Evolutionary conservation across 2,888 invertebrate species (phyloP).

Genomic region (Xanthorhoe spadicearia): DNA sequence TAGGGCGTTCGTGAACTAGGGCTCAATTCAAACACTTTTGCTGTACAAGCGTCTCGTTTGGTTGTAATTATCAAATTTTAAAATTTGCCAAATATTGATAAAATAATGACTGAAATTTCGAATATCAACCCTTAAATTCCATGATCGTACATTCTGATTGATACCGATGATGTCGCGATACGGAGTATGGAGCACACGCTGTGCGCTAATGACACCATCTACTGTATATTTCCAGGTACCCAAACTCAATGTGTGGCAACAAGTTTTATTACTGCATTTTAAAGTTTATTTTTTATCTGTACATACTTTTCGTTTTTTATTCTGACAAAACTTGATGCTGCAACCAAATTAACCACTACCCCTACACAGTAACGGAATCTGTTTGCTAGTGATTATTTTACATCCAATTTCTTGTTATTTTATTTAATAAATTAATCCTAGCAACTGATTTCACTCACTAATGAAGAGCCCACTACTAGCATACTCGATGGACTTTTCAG

Average conservation of each 20-base stretch:
- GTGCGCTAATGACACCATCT: conserved; percentile 74
- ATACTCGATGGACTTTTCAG: conserved; percentile 83
- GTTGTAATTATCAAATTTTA: not conserved
- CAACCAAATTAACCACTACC: conserved; percentile 57
- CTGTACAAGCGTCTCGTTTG: conserved; percentile 11
- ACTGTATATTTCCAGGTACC: conserved; percentile 81
- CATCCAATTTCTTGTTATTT: conserved; percentile 11
- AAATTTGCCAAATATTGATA: conserved; percentile 4
- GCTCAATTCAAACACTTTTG: conserved; percentile 21
- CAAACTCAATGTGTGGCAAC: conserved; percentile 66
- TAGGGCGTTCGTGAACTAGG: conserved; percentile 58
- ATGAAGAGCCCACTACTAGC: conserved; percentile 72
- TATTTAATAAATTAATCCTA: conserved; percentile 41
- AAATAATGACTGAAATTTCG: conserved; percentile 12
- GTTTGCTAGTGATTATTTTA: conserved; percentile 58
- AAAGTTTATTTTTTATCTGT: conserved; percentile 13
- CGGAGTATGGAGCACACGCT: conserved; percentile 59
- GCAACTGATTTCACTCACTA: conserved; percentile 52
- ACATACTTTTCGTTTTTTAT: conserved; percentile 21
- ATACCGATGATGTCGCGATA: conserved; percentile 48
- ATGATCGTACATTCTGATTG: conserved; percentile 7
- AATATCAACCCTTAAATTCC: conserved; percentile 7
- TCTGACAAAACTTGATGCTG: conserved; percentile 57
- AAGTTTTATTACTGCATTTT: conserved; percentile 49
- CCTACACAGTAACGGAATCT: conserved; percentile 59